phyloP scores from a whole-genome alignment of 2,888 invertebrate species.

The Tineola bisselliella region DNA sequence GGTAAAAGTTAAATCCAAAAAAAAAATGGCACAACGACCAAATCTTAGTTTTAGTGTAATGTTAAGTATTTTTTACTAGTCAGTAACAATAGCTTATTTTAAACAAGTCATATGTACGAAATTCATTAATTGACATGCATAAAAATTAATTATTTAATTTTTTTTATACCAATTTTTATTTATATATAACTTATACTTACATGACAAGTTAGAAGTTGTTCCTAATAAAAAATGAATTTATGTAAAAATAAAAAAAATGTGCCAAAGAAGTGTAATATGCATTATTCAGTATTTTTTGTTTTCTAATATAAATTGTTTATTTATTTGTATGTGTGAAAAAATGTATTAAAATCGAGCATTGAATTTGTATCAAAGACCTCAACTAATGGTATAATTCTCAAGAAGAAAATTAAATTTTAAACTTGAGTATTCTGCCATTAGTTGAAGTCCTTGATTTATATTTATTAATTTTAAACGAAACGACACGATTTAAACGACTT shows the following conservation, averaged over 20 bases:
- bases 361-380: too few species aligned
- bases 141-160: too few species aligned
- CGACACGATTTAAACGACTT: slow-evolving; percentile 53
- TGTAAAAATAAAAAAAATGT: slow-evolving; percentile 10
- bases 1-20: slow-evolving; percentile 50
- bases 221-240: not conserved
- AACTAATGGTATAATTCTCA: too few species aligned
- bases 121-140: too few species aligned
- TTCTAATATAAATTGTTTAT: not conserved
- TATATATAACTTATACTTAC: too few species aligned
- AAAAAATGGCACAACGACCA: slow-evolving; percentile 69
- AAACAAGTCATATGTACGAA: too few species aligned
- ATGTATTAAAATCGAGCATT: slow-evolving; percentile 40
- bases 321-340: slow-evolving; percentile 13
- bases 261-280: slow-evolving; percentile 15
- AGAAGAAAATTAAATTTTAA: too few species aligned
- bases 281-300: slow-evolving; percentile 3
- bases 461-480: slow-evolving; percentile 34
- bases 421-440: too few species aligned
- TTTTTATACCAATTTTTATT: too few species aligned
- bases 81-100: slow-evolving; percentile 18
- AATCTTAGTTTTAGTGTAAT: slow-evolving; percentile 34
- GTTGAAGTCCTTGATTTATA: too few species aligned
- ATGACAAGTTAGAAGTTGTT: too few species aligned
- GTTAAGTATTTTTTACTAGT: slow-evolving; percentile 38